Evolutionary conservation across 2,113 vertebrate genomes (phyloP).

Genomic region (Podarcis cretensis): DNA sequence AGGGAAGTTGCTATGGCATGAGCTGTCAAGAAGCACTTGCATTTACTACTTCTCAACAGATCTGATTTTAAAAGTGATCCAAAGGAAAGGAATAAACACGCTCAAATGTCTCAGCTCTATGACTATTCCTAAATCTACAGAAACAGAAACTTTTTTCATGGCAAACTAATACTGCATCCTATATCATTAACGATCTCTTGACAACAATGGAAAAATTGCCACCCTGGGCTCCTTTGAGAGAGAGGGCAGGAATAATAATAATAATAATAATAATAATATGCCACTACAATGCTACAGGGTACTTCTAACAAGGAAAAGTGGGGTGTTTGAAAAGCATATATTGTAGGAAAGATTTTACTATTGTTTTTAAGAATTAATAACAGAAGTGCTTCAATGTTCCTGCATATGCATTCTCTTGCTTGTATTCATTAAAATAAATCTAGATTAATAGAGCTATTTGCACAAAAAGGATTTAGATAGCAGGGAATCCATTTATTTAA

Average conservation of each 20-base stretch:
- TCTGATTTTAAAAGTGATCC: background rate
- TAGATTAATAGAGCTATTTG: slow-evolving; percentile 55
- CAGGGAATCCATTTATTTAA: slow-evolving; percentile 40
- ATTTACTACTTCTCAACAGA: background rate
- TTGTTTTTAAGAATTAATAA: slow-evolving; percentile 6
- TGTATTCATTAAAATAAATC: slow-evolving; percentile 53
- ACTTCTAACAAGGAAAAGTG: background rate
- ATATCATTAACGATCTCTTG: background rate
- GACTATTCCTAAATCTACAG: background rate
- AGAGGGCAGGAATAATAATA: too few species aligned
- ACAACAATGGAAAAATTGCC: background rate
- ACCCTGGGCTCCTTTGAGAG: too few species aligned
- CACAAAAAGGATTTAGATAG: slow-evolving; percentile 44
- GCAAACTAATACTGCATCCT: background rate
- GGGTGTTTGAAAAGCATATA: background rate
- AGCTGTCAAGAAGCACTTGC: background rate
- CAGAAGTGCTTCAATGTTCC: background rate
- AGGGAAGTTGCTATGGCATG: background rate
- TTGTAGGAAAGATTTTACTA: background rate
- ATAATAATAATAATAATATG: background rate
- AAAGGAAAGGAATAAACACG: background rate
- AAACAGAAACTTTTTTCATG: background rate
- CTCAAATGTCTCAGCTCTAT: background rate
- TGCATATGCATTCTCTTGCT: background rate
- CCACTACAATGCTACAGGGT: background rate